phyloP scores from a whole-genome alignment of 1,140 invertebrate species.

The Zaprionus davidi region DNA sequence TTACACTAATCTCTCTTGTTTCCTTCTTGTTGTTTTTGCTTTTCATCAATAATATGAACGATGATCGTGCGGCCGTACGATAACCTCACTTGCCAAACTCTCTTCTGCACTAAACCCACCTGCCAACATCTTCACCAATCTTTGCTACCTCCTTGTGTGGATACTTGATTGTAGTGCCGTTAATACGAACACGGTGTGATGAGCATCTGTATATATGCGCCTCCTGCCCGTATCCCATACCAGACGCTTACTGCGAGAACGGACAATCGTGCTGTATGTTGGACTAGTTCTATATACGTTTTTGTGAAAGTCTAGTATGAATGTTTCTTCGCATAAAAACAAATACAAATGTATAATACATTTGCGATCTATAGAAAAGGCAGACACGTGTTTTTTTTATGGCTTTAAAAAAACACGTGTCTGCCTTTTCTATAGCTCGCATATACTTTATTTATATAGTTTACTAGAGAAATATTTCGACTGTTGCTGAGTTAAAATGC shows the following conservation, averaged over 20 bases:
- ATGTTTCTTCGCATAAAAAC: background rate
- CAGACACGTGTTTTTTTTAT: slow-evolving; percentile 66
- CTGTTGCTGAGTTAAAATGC: slow-evolving; percentile 38
- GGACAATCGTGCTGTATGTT: slow-evolving; percentile 77
- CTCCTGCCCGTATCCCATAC: slow-evolving; percentile 17
- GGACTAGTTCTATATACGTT: background rate
- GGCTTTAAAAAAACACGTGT: no score
- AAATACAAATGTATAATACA: slow-evolving; percentile 14
- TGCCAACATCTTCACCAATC: slow-evolving; percentile 2
- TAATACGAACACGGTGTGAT: slow-evolving; percentile 72
- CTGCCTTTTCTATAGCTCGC: no score
- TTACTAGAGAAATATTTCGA: slow-evolving; percentile 57
- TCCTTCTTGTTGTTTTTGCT: slow-evolving; percentile 7
- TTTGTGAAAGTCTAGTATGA: background rate
- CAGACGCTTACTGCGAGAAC: slow-evolving; percentile 66
- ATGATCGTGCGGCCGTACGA: slow-evolving; percentile 26
- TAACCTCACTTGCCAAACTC: slow-evolving; percentile 23
- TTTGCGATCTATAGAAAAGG: slow-evolving; percentile 32
- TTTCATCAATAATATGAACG: slow-evolving; percentile 34
- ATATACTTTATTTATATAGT: slow-evolving; percentile 62
- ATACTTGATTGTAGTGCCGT: slow-evolving; percentile 58
- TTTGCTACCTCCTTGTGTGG: slow-evolving; percentile 1
- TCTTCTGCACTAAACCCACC: background rate
- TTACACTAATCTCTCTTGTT: slow-evolving; percentile 44
- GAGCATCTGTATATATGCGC: slow-evolving; percentile 8